These are phyloP conservation scores for Baronia brevicornis DNA, from an alignment of 2,888 invertebrate species.

Conservation along the genomic window DNA sequence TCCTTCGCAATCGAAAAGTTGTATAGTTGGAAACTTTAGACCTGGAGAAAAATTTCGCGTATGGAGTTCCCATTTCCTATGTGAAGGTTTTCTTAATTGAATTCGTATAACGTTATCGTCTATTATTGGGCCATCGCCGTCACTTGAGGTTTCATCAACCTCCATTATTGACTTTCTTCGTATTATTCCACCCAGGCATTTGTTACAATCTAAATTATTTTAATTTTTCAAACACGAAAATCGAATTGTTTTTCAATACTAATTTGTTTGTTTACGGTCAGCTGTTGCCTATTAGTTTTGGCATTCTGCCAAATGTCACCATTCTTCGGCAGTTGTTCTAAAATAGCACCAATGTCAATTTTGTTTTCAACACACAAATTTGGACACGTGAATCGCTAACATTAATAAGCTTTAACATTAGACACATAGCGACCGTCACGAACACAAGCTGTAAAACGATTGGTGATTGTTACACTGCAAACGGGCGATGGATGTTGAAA, in stretches of 20 bases:
- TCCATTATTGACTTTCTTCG: conserved; percentile 42
- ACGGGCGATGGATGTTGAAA: conserved; percentile 40
- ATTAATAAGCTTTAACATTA: conserved; percentile 15
- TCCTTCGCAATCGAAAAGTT: conserved; percentile 78
- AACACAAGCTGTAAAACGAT: conserved; percentile 45
- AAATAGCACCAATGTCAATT: conserved; percentile 72
- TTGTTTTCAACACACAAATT: conserved; percentile 57
- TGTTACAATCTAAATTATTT: conserved; percentile 19
- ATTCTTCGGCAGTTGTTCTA: conserved; percentile 55
- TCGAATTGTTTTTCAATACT: conserved; percentile 35
- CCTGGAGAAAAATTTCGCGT: conserved; percentile 78
- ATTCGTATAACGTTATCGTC: conserved; percentile 76
- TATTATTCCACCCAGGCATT: conserved; percentile 27
- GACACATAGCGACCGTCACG: conserved; percentile 36
- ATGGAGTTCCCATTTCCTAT: conserved; percentile 79
- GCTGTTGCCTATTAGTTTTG: conserved; percentile 55
- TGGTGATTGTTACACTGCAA: conserved; percentile 54
- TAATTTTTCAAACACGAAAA: conserved; percentile 31
- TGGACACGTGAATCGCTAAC: conserved; percentile 19
- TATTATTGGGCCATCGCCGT: conserved; percentile 64
- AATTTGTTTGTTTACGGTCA: conserved; percentile 72
- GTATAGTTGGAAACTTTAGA: conserved; percentile 76
- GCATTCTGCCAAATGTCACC: conserved; percentile 54
- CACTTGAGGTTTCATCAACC: conserved; percentile 46
- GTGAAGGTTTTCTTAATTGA: conserved; percentile 76